A percentile compares a stretch with the other conserved stretches of the same genome.
Conservation (phyloP, 2,797 vertebrate genomes). For the Chanos chanos region DNA sequence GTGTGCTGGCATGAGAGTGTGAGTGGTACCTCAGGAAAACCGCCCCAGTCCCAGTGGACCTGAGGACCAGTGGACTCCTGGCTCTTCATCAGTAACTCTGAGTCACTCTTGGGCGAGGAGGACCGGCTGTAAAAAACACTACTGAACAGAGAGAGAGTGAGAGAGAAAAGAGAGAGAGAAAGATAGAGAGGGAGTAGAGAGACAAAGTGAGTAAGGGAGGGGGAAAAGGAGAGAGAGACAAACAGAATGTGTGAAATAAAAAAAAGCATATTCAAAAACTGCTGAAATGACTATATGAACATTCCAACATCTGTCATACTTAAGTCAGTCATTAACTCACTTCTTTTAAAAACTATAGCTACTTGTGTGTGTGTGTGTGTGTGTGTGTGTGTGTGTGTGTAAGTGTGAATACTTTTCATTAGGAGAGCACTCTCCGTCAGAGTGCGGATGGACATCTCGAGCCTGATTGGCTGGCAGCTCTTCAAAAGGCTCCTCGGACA, state of each 20-base stretch:
- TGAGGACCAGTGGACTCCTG: slow-evolving; percentile 73
- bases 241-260: no score
- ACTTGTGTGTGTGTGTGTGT: no score
- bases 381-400: no score
- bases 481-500: slow-evolving; percentile 62
- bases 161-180: neutral
- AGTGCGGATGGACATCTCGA: slow-evolving; percentile 69
- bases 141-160: slow-evolving; percentile 9
- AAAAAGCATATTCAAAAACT: no score
- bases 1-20: neutral
- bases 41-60: slow-evolving; percentile 93
- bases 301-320: no score
- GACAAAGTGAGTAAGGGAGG: no score
- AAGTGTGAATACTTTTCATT: slow-evolving; percentile 57
- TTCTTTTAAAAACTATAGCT: no score
- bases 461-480: slow-evolving; percentile 22
- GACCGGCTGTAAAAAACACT: slow-evolving; percentile 61
- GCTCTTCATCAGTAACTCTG: slow-evolving; percentile 79
- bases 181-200: neutral
- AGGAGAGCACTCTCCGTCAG: slow-evolving; percentile 76
- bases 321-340: no score
- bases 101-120: slow-evolving; percentile 86
- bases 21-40: slow-evolving; percentile 80
- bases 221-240: no score
- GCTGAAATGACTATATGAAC: no score